phyloP scores from a whole-genome alignment of 2,113 vertebrate species.

The Peromyscus polionotus region DNA sequence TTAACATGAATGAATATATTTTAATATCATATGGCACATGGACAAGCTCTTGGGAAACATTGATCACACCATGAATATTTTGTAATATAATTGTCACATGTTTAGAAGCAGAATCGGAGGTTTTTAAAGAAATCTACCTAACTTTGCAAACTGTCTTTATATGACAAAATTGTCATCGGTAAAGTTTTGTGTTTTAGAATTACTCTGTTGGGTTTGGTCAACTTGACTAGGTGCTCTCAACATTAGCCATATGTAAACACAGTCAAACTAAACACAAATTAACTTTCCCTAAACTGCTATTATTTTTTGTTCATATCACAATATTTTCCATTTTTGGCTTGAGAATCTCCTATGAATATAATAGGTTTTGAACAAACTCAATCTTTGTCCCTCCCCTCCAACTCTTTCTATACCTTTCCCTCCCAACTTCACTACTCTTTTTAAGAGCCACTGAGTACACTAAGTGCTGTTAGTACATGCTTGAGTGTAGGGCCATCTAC shows the following conservation, averaged over 20 bases:
- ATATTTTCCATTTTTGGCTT: not conserved
- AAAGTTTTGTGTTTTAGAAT: not conserved
- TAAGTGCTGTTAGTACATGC: not conserved
- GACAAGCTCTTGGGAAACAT: not conserved
- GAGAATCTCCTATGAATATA: not conserved
- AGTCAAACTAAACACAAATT: not conserved
- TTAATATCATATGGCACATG: not conserved
- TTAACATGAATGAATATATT: conserved; percentile 13
- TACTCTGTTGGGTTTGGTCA: not conserved
- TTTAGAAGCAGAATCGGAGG: not conserved
- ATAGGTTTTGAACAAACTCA: not conserved
- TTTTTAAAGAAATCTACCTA: not conserved
- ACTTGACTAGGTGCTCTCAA: not conserved
- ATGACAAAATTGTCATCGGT: not conserved
- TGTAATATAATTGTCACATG: not conserved
- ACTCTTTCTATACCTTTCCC: not conserved
- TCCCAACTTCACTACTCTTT: not conserved
- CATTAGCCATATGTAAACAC: not conserved
- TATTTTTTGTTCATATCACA: not conserved
- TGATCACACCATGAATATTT: not conserved
- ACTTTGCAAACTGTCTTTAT: not conserved
- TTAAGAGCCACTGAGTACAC: not conserved
- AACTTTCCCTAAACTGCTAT: not conserved
- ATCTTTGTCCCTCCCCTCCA: not conserved
- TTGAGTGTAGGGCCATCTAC: not conserved